Evolutionary conservation across 2,888 invertebrate species (phyloP).

Genomic region (Desoria tigrina): DNA sequence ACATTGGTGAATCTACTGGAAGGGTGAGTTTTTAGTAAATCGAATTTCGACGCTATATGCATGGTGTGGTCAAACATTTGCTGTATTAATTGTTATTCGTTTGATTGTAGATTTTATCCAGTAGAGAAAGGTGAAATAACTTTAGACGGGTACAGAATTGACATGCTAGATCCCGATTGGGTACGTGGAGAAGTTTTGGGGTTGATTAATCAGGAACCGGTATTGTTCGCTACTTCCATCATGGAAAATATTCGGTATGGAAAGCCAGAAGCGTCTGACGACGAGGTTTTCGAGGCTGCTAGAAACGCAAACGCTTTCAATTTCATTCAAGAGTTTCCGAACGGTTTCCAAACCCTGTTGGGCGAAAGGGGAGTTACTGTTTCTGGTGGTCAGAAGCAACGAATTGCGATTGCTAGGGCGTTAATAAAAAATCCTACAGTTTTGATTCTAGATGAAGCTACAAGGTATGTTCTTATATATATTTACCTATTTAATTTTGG

Average conservation of each 20-base stretch:
- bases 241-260: constrained; percentile 94
- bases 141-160: constrained; percentile 74
- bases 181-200: constrained; percentile 80
- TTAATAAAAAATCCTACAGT: constrained; percentile 86
- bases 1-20: constrained; percentile 87
- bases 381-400: constrained; percentile 91
- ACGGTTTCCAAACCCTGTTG: constrained; percentile 79
- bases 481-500: constrained; percentile 8
- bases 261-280: constrained; percentile 67
- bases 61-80: no score
- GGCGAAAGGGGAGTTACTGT: constrained; percentile 90
- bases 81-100: background rate
- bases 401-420: constrained; percentile 92
- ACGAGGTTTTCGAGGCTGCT: constrained; percentile 77
- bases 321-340: constrained; percentile 80
- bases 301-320: constrained; percentile 85
- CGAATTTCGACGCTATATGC: constrained; percentile 17
- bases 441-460: constrained; percentile 90
- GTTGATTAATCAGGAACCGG: constrained; percentile 90
- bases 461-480: constrained; percentile 65
- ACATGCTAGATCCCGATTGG: constrained; percentile 76
- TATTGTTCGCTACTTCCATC: constrained; percentile 86
- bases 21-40: constrained; percentile 61
- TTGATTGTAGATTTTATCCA: constrained; percentile 72
- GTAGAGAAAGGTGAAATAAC: constrained; percentile 69